Conservation (phyloP, 1,140 invertebrate species). For the Phymastichus coffea region DNA sequence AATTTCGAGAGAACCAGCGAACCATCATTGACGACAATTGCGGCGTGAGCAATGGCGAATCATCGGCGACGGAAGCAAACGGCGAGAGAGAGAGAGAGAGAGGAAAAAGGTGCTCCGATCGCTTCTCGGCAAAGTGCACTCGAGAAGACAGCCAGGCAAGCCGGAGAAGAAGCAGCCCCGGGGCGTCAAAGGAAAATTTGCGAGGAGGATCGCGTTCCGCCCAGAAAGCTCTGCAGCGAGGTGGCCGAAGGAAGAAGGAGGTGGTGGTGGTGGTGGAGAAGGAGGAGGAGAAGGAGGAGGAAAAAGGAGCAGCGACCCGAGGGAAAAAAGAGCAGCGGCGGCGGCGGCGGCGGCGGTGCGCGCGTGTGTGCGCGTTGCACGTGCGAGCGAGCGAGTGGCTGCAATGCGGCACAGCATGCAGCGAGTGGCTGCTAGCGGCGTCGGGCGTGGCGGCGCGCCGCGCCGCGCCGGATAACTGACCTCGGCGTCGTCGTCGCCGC, state of each 20-base stretch:
- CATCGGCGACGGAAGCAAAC: too few relatives aligned
- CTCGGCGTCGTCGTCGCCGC: conserved; percentile 36
- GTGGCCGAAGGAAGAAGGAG: not conserved
- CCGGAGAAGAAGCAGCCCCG: not conserved
- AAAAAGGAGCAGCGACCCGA: not conserved
- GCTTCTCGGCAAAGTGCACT: not conserved
- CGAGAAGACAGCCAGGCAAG: not conserved
- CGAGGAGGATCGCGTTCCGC: not conserved
- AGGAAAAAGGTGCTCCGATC: not conserved
- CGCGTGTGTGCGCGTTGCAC: conserved; percentile 2
- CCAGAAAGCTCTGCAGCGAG: too few relatives aligned
- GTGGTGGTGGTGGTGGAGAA: conserved; percentile 11
- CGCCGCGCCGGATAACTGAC: too few relatives aligned
- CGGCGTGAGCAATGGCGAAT: too few relatives aligned
- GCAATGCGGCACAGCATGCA: conserved; percentile 12
- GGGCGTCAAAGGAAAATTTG: not conserved
- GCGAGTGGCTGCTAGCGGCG: conserved; percentile 32
- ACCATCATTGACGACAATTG: too few relatives aligned
- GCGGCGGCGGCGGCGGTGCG: conserved; percentile 8
- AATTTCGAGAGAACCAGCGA: too few relatives aligned
- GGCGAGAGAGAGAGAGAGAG: conserved; percentile 16
- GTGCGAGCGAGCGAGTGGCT: not conserved
- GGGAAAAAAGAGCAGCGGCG: not conserved
- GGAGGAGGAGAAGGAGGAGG: conserved; percentile 8
- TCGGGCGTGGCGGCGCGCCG: conserved; percentile 50